Evolutionary conservation across 2,113 vertebrate genomes (phyloP), one percentile per base, ranked within the genome.

Genomic region (Erythrocercus mccallii): DNA sequence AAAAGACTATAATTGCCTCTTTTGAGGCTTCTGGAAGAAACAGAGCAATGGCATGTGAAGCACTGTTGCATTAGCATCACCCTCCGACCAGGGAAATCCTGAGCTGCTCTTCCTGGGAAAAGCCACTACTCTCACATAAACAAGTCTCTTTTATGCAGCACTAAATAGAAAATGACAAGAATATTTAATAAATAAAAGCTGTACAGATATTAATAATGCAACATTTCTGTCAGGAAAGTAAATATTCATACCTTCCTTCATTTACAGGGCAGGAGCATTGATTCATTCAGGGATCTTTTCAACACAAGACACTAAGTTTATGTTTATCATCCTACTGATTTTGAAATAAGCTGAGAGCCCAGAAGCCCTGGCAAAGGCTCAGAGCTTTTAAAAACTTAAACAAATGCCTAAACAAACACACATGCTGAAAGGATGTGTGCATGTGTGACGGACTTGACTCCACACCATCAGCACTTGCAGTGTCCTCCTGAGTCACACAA

Each of bases 341-440:
- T 65, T 61, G 13, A 91, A 91, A 51, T 30, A 86, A 86, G 17
- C 30, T 54, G 44, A 57, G 60, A 64, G 28, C 33, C 53, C 80
- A 65, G 77, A 30, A 81, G 56, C 65, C 54, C 61, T 50, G 21
- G 24, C 15, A 77, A 86, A 87, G 60, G 60, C 69, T 79, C 44
- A 71, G 56, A 78, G 51, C 35, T 87, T 96, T 86, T 78, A 54
- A 81, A 94, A 95, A 86, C 64, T 89, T 84, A 81, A 96, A 79
- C 18, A 56, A 86, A 61, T 62, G 47, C 50, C 56, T 86, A 86
- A 92, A 93, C 3, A 87, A 80, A 80, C 27, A 66, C 45, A 40
- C 22, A 47, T 2, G 23, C 64, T 66, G 77, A 73, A 91, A 87
- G 28, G 40, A 80, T 15, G 8, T 0, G 2, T 47, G 30, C 27